Evolutionary conservation across 2,888 invertebrate species (phyloP), one percentile per base, ranked within the genome.

Genomic region (Eledona agricola): DNA sequence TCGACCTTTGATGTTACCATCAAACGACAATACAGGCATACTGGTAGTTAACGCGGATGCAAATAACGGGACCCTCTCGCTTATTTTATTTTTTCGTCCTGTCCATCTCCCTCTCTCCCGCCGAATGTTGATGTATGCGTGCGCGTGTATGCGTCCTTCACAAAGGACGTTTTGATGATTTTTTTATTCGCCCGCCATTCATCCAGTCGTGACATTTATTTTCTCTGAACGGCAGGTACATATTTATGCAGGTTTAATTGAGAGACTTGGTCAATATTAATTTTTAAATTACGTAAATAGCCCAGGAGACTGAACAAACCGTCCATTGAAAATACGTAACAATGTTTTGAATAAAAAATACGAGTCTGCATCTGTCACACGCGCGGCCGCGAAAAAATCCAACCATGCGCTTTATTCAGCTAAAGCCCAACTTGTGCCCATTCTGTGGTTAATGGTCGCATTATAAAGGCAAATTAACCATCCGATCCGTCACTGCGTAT

Each of bases 11-110:
- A 56, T 56, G 43, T 52, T 28, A 26, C 28, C 51, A 49, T 51
- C 42, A 56, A 56, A 56, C 43, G 45, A 55, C 28, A 55, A 55
- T 47, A 19, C 47, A 31, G 31, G 49, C 49, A 56, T 56, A 37
- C 56, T 47, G 56, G 52, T 52, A 56, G 42, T 56, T 56, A 49
- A 38, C 34, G 23, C 35, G 32, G 37, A 56, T 49, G 51, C 45
- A 56, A 47, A 56, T 52, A 40, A 52, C 19, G 38, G 26, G 20
- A 31, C 20, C 31, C 10, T 38, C 25, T 34, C 17, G 12, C 11
- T 40, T 50, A 25, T 38, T 13, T 22, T 9, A 16, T 19, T 12
- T 34, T 22, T 20, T 4, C 11, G 23, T n/a, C n/a, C n/a, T n/a
- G n/a, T n/a, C n/a, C n/a, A n/a, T n/a, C n/a, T n/a, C n/a, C n/a